Conservation (phyloP, 2,113 vertebrate genomes). For the Pseudorasbora parva region DNA sequence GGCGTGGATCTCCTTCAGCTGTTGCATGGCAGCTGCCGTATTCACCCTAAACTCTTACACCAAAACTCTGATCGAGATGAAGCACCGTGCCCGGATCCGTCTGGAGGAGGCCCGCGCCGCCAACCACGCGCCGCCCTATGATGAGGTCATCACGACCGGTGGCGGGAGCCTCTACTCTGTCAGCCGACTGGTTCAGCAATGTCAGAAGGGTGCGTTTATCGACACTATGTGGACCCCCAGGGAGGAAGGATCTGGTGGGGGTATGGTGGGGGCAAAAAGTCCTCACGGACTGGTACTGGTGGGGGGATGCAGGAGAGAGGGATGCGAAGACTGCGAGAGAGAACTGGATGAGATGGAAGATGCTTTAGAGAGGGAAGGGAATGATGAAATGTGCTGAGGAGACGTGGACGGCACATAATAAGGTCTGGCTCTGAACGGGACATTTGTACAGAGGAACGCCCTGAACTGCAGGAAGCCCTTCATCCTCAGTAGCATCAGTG, state of each 20-base stretch:
- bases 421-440: background rate
- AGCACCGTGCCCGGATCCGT: conserved; percentile 72
- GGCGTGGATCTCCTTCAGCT: conserved; percentile 85
- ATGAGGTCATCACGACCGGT: conserved; percentile 69
- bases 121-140: conserved; percentile 73
- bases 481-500: background rate
- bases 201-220: conserved; percentile 68
- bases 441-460: background rate
- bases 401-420: background rate
- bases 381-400: conserved; percentile 70
- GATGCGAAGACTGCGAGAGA: conserved; percentile 75
- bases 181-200: conserved; percentile 74
- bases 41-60: conserved; percentile 85
- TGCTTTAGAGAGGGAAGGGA: conserved; percentile 60
- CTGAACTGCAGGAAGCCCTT: background rate
- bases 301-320: conserved; percentile 68
- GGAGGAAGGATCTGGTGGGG: conserved; percentile 63
- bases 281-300: conserved; percentile 66
- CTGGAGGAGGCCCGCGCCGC: conserved; percentile 72
- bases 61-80: conserved; percentile 82
- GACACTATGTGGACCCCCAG: conserved; percentile 69
- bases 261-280: conserved; percentile 54
- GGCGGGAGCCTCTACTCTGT: conserved; percentile 73
- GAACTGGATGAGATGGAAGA: conserved; percentile 73
- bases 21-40: conserved; percentile 84